Percentiles rank a stretch among this genome's conserved stretches.
Evolutionary conservation across 1,140 invertebrate species (phyloP).

Genomic region (Pollicipes pollicipes): DNA sequence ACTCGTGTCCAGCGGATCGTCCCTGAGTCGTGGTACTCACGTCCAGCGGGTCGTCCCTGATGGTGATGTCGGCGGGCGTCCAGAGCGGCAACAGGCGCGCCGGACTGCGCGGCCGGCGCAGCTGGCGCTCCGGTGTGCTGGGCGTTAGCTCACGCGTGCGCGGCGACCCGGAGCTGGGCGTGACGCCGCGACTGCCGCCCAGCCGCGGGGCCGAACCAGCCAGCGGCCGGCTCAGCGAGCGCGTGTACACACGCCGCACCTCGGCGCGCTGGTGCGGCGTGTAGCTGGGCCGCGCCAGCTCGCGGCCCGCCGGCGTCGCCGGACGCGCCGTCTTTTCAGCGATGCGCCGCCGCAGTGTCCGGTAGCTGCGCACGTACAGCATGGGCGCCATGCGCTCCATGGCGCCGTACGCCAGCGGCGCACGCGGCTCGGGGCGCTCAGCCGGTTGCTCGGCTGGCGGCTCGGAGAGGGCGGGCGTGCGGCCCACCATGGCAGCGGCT

Average conservation of each 20-base stretch:
- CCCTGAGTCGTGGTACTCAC: neutral
- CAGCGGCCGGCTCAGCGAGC: neutral
- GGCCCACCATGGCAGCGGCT: neutral
- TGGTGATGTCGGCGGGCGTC: neutral
- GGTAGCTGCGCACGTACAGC: neutral
- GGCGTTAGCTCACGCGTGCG: neutral
- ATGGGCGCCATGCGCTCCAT: neutral
- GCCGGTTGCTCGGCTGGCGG: neutral
- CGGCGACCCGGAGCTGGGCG: constrained; percentile 2
- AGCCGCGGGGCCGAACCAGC: constrained; percentile 12
- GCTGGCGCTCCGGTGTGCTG: neutral
- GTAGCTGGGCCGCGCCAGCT: neutral
- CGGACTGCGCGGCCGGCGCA: neutral
- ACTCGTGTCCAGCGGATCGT: too few species aligned
- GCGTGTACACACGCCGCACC: neutral
- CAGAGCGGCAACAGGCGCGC: neutral
- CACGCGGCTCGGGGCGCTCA: neutral
- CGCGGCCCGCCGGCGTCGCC: too few species aligned
- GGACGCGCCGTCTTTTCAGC: neutral
- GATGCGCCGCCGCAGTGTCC: neutral
- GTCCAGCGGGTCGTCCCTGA: neutral
- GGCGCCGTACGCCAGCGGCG: neutral
- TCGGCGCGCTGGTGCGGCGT: neutral
- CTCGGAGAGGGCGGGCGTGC: neutral
- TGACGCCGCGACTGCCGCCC: constrained; percentile 14